Conservation (phyloP, 2,113 vertebrate species). For the Mastomys coucha region DNA sequence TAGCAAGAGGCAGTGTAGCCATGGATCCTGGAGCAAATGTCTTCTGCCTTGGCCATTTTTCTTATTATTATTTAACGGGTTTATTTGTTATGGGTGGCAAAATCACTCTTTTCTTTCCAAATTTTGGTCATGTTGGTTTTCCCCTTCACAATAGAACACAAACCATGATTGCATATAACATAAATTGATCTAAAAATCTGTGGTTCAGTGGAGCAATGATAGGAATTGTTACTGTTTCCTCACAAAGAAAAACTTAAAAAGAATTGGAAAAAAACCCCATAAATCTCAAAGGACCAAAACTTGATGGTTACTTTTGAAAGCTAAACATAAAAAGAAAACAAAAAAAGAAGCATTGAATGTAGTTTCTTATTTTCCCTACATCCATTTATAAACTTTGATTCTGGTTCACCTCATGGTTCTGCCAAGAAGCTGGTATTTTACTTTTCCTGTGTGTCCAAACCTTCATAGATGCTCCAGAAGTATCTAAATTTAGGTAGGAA, state of each 20-base stretch:
- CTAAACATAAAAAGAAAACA: neutral
- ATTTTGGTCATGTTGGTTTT: neutral
- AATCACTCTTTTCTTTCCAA: neutral
- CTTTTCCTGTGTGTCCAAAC: neutral
- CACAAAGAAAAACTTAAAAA: neutral
- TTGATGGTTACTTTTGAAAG: neutral
- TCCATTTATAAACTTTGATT: neutral
- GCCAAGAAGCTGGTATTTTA: neutral
- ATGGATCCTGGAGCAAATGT: neutral
- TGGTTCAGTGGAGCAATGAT: neutral
- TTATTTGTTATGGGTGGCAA: neutral
- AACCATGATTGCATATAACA: neutral
- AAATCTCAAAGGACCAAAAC: conserved; percentile 3
- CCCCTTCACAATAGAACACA: neutral
- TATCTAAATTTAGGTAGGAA: neutral
- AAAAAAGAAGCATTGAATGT: neutral
- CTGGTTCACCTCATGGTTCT: neutral
- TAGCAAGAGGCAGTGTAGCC: neutral
- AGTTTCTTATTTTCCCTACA: neutral
- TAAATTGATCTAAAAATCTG: neutral
- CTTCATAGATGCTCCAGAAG: neutral
- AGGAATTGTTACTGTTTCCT: neutral
- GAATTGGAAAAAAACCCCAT: neutral
- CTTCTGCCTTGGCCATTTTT: neutral
- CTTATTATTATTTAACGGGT: conserved; percentile 7